Evolutionary conservation across 2,888 invertebrate species (phyloP).

Genomic region (Sarcophaga subvicina): DNA sequence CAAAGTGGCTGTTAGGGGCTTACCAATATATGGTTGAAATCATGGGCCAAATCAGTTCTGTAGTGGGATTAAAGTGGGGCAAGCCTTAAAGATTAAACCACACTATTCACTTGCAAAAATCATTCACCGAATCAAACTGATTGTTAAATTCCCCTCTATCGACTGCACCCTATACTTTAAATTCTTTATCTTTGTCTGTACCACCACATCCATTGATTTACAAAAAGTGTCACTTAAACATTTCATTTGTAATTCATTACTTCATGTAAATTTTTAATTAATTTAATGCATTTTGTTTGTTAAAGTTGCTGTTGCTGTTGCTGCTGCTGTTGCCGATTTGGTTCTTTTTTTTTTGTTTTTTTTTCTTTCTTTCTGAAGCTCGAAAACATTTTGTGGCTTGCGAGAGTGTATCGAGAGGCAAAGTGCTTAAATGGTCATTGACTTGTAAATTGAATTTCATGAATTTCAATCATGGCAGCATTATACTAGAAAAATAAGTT

Average conservation of each 20-base stretch:
- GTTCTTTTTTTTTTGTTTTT: neutral
- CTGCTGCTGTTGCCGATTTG: neutral
- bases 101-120: too few relatives aligned
- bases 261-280: conserved; percentile 59
- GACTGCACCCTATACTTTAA: neutral
- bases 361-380: neutral
- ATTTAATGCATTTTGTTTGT: conserved; percentile 60
- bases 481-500: neutral
- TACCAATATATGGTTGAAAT: too few relatives aligned
- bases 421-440: conserved; percentile 58
- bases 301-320: neutral
- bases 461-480: conserved; percentile 33
- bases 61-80: too few relatives aligned
- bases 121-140: too few relatives aligned
- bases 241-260: conserved; percentile 36
- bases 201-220: neutral
- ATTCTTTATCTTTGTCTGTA: neutral
- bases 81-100: too few relatives aligned
- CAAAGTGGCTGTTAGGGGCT: too few relatives aligned
- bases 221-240: conserved; percentile 34
- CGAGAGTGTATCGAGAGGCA: neutral
- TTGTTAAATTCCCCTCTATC: too few relatives aligned
- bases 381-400: neutral
- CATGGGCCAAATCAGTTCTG: too few relatives aligned
- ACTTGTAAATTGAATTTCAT: conserved; percentile 36